Conservation (phyloP, 2,113 vertebrate species). For the Mellivora capensis region DNA sequence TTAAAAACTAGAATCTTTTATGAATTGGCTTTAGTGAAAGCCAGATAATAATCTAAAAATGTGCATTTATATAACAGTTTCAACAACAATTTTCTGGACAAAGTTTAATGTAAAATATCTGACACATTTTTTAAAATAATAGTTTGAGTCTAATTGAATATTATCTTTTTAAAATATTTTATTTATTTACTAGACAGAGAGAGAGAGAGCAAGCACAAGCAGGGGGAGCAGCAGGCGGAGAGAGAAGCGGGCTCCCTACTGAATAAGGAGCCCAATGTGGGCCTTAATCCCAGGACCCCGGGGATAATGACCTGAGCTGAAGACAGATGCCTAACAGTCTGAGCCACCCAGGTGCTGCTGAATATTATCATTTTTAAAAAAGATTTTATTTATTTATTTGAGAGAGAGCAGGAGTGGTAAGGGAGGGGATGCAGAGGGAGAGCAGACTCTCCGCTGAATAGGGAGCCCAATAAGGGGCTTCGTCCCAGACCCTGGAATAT, state of each 20-base stretch:
- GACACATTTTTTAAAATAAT: neutral
- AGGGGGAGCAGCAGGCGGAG: too few relatives aligned
- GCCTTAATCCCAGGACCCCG: too few relatives aligned
- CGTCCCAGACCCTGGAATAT: neutral
- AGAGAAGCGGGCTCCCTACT: too few relatives aligned
- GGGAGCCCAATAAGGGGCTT: neutral
- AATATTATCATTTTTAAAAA: neutral
- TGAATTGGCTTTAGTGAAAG: neutral
- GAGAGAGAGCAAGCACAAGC: too few relatives aligned
- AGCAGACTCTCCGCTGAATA: neutral
- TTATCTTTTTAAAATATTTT: neutral
- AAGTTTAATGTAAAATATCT: neutral
- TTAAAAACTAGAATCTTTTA: neutral
- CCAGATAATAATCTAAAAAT: neutral
- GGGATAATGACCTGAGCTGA: too few relatives aligned
- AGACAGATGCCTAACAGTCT: too few relatives aligned
- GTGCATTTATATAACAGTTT: neutral
- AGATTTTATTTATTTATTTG: neutral
- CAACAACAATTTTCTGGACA: neutral
- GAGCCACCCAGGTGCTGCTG: too few relatives aligned
- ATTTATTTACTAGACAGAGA: too few relatives aligned
- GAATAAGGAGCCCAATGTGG: too few relatives aligned
- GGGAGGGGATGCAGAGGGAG: neutral
- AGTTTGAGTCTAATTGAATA: neutral
- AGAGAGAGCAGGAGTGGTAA: neutral